Evolutionary conservation across 2,888 invertebrate species (phyloP), one percentile per base, ranked within the genome.

Genomic region (Drosophila kuntzei): DNA sequence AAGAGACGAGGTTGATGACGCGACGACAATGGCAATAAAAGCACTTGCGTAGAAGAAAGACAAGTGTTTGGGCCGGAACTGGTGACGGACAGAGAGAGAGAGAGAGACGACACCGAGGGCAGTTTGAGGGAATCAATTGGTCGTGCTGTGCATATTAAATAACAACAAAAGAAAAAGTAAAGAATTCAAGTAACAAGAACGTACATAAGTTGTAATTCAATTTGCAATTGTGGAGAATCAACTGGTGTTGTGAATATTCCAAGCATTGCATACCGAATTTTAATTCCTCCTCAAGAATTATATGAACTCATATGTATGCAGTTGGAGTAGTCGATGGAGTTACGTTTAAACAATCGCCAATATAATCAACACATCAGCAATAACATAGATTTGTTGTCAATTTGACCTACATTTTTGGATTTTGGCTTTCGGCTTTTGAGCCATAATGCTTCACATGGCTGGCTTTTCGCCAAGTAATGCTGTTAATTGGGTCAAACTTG

Each of bases 61-160:
- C 44, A 61, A 41, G 55, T 39, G 32, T 47, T 22, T 25, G 34
- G 2, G 39, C 8, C 16, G 29, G n/a, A 11, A 20, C 12, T 22
- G 29, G 25, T 27, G 36, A 1, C 29, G 2, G 3, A 14, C 47
- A 29, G 32, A 32, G 18, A 2, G 29, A 29, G 29, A 9, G 9
- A 9, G 12, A 12, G 32, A 37, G 7, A 8, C 2, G 27, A 3
- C 3, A 8, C 5, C 27, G 11, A 27, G 29, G 41, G 50, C 9
- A 51, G n/a, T 7, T 34, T 6, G 14, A 18, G 29, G 46, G 27
- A 14, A 7, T 16, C 27, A 61, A 76, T 69, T 81, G 83, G 53
- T 55, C 79, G 84, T 83, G 82, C 71, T 71, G 55, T 79, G 82
- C 81, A 83, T 83, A 67, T 83, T 71, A 68, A 86, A 69, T 86